These are phyloP conservation scores for Lutjanus argentimaculatus DNA, from an alignment of 2,797 vertebrate species.

Conservation along the genomic window DNA sequence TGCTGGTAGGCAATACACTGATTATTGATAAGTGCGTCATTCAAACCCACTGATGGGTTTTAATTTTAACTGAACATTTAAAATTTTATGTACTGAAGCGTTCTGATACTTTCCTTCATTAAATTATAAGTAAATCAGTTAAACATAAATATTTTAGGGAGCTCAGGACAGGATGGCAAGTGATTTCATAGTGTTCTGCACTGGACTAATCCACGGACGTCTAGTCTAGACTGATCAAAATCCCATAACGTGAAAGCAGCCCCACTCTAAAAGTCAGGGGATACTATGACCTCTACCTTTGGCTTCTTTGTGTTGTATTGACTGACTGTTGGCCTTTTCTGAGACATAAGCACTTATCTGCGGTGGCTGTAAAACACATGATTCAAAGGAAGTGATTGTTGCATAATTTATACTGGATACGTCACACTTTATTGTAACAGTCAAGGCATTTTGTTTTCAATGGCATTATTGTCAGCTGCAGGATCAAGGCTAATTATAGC, in stretches of 20 bases:
- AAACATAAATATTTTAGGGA: not conserved
- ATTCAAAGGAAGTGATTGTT: slow-evolving; percentile 46
- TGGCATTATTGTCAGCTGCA: slow-evolving; percentile 32
- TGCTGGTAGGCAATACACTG: too few relatives aligned
- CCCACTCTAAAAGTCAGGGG: not conserved
- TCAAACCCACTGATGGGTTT: too few relatives aligned
- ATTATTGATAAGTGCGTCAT: too few relatives aligned
- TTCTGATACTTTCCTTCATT: too few relatives aligned
- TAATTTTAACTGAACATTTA: too few relatives aligned
- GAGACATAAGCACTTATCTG: not conserved
- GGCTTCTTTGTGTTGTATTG: not conserved
- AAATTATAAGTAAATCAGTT: not conserved
- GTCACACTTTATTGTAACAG: slow-evolving; percentile 37
- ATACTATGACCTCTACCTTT: slow-evolving; percentile 3
- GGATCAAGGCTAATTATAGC: slow-evolving; percentile 40
- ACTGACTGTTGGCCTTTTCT: not conserved
- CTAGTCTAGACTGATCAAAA: not conserved
- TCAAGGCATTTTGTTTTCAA: slow-evolving; percentile 31
- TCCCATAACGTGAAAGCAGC: not conserved
- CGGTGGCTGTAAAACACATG: not conserved
- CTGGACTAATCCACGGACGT: not conserved
- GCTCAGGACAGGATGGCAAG: not conserved
- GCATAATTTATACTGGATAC: slow-evolving; percentile 33
- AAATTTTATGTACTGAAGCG: too few relatives aligned
- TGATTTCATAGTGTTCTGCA: not conserved